A percentile compares a stretch with the other conserved stretches of the same genome.
phyloP scores from a whole-genome alignment of 2,888 invertebrate species.

The Pterobdella sp. region DNA sequence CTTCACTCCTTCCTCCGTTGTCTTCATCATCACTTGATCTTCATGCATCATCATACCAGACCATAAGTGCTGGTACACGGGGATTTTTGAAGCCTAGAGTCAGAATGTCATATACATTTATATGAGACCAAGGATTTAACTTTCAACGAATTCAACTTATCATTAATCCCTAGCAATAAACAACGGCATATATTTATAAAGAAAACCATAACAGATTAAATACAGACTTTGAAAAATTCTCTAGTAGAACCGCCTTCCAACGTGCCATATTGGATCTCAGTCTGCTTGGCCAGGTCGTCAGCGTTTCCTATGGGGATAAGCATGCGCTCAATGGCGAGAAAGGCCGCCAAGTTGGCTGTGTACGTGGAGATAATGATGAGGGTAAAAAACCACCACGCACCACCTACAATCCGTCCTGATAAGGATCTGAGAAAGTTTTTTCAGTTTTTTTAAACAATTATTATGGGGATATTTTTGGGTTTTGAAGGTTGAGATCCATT shows the following conservation, averaged over 20 bases:
- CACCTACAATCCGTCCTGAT: constrained; percentile 88
- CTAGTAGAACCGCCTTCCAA: constrained; percentile 67
- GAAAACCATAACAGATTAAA: background rate
- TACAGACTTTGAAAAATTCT: constrained; percentile 68
- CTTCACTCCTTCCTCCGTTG: constrained; percentile 63
- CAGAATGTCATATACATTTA: background rate
- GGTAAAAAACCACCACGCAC: constrained; percentile 99
- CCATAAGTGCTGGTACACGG: constrained; percentile 91
- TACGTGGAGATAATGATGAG: constrained; percentile 94
- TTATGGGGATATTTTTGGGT: too few relatives aligned
- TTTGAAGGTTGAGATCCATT: too few relatives aligned
- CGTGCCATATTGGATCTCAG: constrained; percentile 58
- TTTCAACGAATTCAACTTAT: background rate
- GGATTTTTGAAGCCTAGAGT: constrained; percentile 71
- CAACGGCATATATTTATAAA: too few relatives aligned
- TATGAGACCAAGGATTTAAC: background rate
- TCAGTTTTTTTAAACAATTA: too few relatives aligned
- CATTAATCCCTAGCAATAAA: background rate
- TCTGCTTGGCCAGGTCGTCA: constrained; percentile 76
- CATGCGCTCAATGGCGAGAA: constrained; percentile 92
- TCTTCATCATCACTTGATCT: constrained; percentile 68
- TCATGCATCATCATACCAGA: constrained; percentile 79
- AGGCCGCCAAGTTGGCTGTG: constrained; percentile 88
- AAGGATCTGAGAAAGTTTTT: constrained; percentile 62
- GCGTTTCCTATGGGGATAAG: constrained; percentile 85